Base-by-base conservation (phyloP, 2,888 invertebrate genomes). In the Melanchra persicariae region DNA sequence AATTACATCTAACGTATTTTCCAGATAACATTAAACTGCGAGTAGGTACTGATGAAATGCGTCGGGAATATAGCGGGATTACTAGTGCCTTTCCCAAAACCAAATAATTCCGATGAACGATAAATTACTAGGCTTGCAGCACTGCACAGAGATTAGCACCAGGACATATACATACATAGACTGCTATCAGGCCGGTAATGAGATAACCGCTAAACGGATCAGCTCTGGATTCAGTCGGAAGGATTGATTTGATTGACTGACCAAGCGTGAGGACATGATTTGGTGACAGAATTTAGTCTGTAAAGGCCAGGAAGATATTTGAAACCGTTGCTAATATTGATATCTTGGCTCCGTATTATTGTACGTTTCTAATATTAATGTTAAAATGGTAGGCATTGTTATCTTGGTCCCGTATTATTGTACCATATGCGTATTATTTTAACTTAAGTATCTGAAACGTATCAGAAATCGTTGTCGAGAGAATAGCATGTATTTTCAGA, bases 231-330 rank as follows among this genome's bases (percentile, higher is more conserved):
- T 17, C 65, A 37, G 10, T 40, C 51, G 68, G 57, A 81, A 81
- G 60, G 55, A 69, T 60, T 24, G 34, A 55, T 62, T 52, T 81
- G 65, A 74, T 81, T 69, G 54, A 63, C 57, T 59, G 51, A 12
- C 57, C 59, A 65, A 51, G 49, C 57, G 61, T 51, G 61, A 58
- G 30, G 47, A 52, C 15, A 55, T 43, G 54, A 60, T 78, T 75
- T 55, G 58, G 55, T 62, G 64, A 26, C 70, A 30, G 30, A 37
- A 12, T 74, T 71, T 22, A 49, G 34, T 65, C 0, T 22, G 0
- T 45, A 17, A 37, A 54, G 40, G 47, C 22, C 7, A 34, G 17
- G 10, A 49, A 54, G 24, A 34, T 43, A 43, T 59, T 47, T 45
- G 10, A 24, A 45, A 58, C 24, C 26, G 51, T 37, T 37, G 24